A percentile compares a stretch with the other conserved stretches of the same genome.
phyloP scores from a whole-genome alignment of 2,113 vertebrate genomes.

The Phalacrocorax pelagicus region DNA sequence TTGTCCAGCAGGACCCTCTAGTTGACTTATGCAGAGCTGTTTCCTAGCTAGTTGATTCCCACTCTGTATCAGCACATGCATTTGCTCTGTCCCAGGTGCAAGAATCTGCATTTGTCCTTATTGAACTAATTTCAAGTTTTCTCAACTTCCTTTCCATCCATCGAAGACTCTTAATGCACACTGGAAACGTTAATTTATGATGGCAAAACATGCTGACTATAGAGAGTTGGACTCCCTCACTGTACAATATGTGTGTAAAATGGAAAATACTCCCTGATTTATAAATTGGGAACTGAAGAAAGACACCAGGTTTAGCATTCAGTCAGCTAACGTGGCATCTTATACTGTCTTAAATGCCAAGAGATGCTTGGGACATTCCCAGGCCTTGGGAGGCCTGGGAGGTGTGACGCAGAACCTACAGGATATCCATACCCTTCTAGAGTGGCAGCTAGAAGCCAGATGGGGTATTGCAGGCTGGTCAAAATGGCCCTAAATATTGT shows the following conservation, averaged over 20 bases:
- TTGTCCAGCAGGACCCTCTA: not conserved
- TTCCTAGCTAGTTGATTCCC: not conserved
- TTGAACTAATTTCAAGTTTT: not conserved
- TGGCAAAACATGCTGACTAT: not conserved
- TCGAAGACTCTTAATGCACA: not conserved
- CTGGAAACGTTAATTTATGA: fast-evolving
- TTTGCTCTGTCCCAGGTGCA: not conserved
- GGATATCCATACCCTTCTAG: not conserved
- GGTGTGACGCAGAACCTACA: not conserved
- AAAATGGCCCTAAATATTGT: not conserved
- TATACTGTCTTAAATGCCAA: not conserved
- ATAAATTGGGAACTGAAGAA: not conserved
- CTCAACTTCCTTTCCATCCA: not conserved
- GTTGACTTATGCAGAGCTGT: not conserved
- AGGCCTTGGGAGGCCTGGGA: not conserved
- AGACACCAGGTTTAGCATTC: not conserved
- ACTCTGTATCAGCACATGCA: not conserved
- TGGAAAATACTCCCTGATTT: not conserved
- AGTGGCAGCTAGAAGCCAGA: not conserved
- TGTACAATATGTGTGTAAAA: not conserved
- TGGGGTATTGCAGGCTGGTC: not conserved
- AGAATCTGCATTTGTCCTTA: not conserved
- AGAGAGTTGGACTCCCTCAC: not conserved
- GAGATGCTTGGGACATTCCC: not conserved
- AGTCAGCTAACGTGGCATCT: not conserved